phyloP scores from a whole-genome alignment of 2,797 vertebrate species.

The Momotus momota region DNA sequence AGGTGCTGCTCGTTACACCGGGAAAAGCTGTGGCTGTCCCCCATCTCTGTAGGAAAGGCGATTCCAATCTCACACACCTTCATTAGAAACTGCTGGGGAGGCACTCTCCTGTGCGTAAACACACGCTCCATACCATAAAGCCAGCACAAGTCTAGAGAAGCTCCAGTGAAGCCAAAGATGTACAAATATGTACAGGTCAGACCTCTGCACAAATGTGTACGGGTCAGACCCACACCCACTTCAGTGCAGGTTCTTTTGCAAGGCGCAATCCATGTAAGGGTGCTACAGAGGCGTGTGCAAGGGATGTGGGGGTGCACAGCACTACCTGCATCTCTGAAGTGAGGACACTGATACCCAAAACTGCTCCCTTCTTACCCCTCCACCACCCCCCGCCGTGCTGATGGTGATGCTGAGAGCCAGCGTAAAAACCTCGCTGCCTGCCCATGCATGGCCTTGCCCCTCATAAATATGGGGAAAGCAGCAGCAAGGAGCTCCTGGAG shows the following conservation, averaged over 20 bases:
- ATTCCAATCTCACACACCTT: background rate
- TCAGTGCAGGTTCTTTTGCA: background rate
- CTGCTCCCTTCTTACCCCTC: background rate
- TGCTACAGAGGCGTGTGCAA: background rate
- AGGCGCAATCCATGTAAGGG: too few species aligned
- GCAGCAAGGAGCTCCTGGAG: background rate
- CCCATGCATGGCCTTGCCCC: accelerated
- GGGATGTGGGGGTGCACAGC: background rate
- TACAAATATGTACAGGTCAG: background rate
- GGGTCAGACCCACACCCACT: background rate
- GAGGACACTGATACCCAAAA: background rate
- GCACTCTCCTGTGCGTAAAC: background rate
- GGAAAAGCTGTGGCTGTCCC: background rate
- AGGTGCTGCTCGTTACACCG: accelerated
- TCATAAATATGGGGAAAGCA: background rate
- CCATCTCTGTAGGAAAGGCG: background rate
- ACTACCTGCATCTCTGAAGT: background rate
- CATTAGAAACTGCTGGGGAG: background rate
- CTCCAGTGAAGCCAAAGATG: background rate
- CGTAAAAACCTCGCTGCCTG: background rate
- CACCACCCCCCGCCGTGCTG: accelerated
- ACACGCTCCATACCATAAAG: accelerated
- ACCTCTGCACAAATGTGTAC: background rate
- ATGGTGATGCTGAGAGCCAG: background rate
- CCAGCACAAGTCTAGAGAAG: background rate